These are phyloP conservation scores for Aix galericulata DNA, from an alignment of 2,113 vertebrate species.

Conservation along the genomic window DNA sequence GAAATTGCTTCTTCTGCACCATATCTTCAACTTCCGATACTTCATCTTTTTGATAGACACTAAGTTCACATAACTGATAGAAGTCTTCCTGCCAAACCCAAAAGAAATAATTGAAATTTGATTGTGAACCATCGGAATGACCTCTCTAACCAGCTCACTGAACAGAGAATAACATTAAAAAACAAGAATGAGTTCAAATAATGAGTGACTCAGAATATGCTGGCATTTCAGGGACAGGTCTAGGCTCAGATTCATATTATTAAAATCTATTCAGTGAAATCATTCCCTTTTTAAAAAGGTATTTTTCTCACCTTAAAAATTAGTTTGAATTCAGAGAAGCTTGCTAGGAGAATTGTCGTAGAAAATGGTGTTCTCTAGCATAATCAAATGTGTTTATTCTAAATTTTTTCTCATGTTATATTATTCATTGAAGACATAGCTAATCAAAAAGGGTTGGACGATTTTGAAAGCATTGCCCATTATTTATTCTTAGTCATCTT, in stretches of 20 bases:
- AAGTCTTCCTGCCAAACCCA: background rate
- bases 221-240: background rate
- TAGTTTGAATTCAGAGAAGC: background rate
- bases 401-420: background rate
- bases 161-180: slow-evolving; percentile 8
- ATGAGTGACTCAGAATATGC: background rate
- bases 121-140: background rate
- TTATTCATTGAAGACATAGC: slow-evolving; percentile 14
- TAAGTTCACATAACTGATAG: background rate
- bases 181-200: background rate
- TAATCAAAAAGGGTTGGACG: slow-evolving; percentile 23
- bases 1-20: background rate
- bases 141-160: background rate
- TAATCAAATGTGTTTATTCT: slow-evolving; percentile 43
- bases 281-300: background rate
- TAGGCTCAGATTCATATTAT: background rate
- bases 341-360: background rate
- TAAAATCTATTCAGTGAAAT: slow-evolving; percentile 9
- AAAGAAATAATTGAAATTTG: background rate
- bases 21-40: background rate
- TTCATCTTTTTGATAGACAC: background rate
- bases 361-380: background rate
- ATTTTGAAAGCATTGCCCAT: slow-evolving; percentile 4
- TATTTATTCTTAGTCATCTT: slow-evolving; percentile 18
- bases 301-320: slow-evolving; percentile 45